These are phyloP conservation scores for Podarcis raffonei DNA, from an alignment of 2,113 vertebrate species.

Conservation along the genomic window DNA sequence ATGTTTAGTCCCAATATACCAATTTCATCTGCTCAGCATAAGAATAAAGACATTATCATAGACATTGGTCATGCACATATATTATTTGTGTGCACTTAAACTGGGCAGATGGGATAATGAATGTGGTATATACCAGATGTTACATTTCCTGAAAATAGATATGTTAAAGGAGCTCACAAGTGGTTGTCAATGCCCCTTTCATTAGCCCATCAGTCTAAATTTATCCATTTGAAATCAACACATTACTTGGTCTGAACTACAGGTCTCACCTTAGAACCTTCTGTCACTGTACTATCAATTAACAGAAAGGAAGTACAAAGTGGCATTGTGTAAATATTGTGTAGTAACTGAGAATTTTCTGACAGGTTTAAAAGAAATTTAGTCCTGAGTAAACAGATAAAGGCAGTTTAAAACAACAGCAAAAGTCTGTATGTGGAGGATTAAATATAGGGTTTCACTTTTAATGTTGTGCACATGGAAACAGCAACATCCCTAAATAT, in stretches of 20 bases:
- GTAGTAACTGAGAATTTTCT: not conserved
- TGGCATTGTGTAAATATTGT: rapidly evolving
- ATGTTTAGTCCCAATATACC: constrained; percentile 54
- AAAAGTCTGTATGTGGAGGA: not conserved
- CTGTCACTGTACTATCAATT: not conserved
- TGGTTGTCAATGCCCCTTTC: constrained; percentile 82
- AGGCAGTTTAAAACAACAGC: not conserved
- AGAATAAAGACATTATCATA: constrained; percentile 84
- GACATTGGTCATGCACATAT: constrained; percentile 75
- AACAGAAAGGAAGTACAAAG: not conserved
- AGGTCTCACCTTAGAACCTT: constrained; percentile 56
- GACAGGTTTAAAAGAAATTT: not conserved
- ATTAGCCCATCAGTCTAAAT: constrained; percentile 80
- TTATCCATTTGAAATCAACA: constrained; percentile 64
- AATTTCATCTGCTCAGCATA: constrained; percentile 70
- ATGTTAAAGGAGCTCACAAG: constrained; percentile 79
- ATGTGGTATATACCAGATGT: constrained; percentile 84
- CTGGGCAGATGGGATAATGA: constrained; percentile 74
- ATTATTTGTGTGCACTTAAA: constrained; percentile 67
- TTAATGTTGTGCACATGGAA: not conserved
- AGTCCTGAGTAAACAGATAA: not conserved
- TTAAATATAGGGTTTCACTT: not conserved
- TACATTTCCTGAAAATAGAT: constrained; percentile 88
- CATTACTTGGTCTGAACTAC: constrained; percentile 72
- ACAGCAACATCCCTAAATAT: not conserved